Base-by-base conservation (phyloP, 2,113 vertebrate genomes). In the Rhea americana region DNA sequence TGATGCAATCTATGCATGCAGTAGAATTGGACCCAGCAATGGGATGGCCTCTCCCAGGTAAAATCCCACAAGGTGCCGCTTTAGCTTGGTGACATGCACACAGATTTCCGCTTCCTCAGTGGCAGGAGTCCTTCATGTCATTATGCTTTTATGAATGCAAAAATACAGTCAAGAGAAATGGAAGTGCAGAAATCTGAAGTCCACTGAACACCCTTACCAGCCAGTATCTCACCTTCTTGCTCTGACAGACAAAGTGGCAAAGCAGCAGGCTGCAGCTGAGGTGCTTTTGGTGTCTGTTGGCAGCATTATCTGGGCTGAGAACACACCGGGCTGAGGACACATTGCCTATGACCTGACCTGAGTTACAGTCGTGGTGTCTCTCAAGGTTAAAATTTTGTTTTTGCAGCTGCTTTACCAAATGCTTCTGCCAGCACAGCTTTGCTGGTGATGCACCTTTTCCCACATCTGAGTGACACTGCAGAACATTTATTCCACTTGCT, bases 391-490 rank as follows among this genome's bases (percentile, higher is more conserved):
- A 47, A 16, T 55, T 26, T 5, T 59, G 53, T 59, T 48, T 59
- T 41, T 10, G 47, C 24, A 43, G 48, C 61, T 45, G 25, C 66
- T 72, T 59, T 47, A 14, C 47, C n/a, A 62, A 30, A 39, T 15
- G 12, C 28, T 56, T 39, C 39, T 41, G 32, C 28, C 24, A 28
- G 43, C 72, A 50, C 43, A 61, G 55, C n/a, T 56, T 70, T 66
- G 45, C 13, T 53, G 32, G 47, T 32, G 24, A 70, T 41, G 70
- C 9, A 11, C 19, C n/a, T 66, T 20, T 56, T 56, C 76, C 71
- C 43, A 12, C 13, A 71, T 50, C 41, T 0, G 0, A 61, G 17
- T 7, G 65, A 75, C 2, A 59, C 25, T 1, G 1, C 67, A 75
- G 61, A 61, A 48, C 14, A 39, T 84, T 95, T 84, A 61, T 84